These are phyloP conservation scores for Cryptus viduatorius DNA, from an alignment of 2,888 invertebrate species.

Conservation along the genomic window DNA sequence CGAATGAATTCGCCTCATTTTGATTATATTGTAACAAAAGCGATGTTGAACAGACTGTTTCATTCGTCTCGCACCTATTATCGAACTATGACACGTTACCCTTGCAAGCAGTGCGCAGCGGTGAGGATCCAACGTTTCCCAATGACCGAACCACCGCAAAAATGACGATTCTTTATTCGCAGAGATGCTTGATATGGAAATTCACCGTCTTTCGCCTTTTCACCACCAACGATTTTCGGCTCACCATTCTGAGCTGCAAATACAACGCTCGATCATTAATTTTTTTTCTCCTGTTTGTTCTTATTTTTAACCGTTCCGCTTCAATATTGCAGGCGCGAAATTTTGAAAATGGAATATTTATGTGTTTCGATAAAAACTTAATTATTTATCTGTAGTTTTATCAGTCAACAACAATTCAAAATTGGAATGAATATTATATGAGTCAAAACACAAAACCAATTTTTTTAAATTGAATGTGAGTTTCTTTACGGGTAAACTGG, in stretches of 20 bases:
- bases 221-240: slow-evolving; percentile 85
- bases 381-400: no score
- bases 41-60: no score
- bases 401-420: no score
- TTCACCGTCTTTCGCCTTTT: slow-evolving; percentile 86
- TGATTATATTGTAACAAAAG: neutral
- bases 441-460: no score
- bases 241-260: slow-evolving; percentile 66
- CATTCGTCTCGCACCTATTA: no score
- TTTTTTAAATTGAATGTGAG: no score
- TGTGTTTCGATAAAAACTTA: no score
- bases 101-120: slow-evolving; percentile 87
- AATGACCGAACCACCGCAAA: slow-evolving; percentile 88
- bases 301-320: neutral
- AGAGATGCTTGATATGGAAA: slow-evolving; percentile 87
- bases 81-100: slow-evolving; percentile 79
- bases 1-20: no score
- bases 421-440: no score
- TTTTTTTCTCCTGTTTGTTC: slow-evolving; percentile 2
- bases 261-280: neutral
- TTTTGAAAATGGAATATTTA: no score
- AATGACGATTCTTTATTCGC: slow-evolving; percentile 86
- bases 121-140: slow-evolving; percentile 87
- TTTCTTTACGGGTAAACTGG: no score
- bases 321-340: neutral